Conservation (phyloP, 2,888 invertebrate genomes). For the Folsomia candida region DNA sequence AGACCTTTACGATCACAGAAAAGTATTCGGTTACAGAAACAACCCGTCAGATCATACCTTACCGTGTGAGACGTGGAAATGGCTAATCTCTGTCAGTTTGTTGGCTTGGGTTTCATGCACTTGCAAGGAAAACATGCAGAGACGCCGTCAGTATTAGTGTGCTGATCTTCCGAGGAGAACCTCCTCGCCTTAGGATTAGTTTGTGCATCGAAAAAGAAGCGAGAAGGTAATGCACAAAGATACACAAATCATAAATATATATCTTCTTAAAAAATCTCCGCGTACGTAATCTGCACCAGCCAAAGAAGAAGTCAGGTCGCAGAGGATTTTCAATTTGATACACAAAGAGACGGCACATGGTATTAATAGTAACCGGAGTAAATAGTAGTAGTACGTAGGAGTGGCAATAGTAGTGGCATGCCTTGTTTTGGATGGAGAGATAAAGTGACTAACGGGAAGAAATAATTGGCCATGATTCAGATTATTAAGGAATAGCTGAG, state of each 20-base stretch:
- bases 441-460: neutral
- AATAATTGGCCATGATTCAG: constrained; percentile 26
- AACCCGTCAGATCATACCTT: neutral
- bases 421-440: neutral
- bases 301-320: too few species aligned
- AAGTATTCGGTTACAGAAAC: constrained; percentile 8
- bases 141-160: too few species aligned
- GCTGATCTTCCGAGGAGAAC: too few species aligned
- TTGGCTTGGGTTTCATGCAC: neutral
- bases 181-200: too few species aligned
- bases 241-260: constrained; percentile 17
- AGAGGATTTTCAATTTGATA: neutral
- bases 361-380: neutral
- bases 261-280: constrained; percentile 2
- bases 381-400: neutral
- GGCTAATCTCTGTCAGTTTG: neutral
- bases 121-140: neutral
- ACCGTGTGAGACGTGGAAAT: neutral
- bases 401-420: neutral
- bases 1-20: constrained; percentile 3
- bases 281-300: neutral
- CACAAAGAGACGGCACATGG: neutral
- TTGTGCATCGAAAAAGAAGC: neutral
- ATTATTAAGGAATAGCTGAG: constrained; percentile 18
- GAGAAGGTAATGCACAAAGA: neutral